Percentiles rank a stretch among this genome's conserved stretches.
phyloP scores from a whole-genome alignment of 2,888 invertebrate species.

The Diaphora mendica region DNA sequence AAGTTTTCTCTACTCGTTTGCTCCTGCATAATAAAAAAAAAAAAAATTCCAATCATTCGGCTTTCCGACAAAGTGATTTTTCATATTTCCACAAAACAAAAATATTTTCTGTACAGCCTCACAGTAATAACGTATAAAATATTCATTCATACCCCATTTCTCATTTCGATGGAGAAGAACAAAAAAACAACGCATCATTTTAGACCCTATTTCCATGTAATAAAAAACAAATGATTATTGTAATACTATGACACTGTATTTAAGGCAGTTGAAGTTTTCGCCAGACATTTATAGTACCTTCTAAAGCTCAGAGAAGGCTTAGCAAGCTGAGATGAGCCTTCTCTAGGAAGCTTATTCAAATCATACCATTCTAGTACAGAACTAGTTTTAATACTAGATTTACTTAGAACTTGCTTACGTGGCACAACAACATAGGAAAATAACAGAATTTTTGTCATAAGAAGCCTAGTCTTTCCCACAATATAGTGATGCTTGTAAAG shows the following conservation, averaged over 20 bases:
- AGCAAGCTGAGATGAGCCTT: conserved; percentile 11
- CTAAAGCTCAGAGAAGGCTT: neutral
- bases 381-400: neutral
- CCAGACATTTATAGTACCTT: neutral
- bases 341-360: conserved; percentile 19
- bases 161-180: conserved; percentile 56
- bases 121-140: conserved; percentile 51
- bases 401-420: neutral
- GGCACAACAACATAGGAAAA: neutral
- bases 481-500: neutral
- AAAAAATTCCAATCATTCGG: neutral
- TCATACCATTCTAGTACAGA: neutral
- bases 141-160: conserved; percentile 56
- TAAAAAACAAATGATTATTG: conserved; percentile 70
- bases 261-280: neutral
- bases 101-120: conserved; percentile 11
- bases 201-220: conserved; percentile 66
- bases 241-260: conserved; percentile 38
- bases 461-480: neutral
- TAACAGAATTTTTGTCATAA: neutral
- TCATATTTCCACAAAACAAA: conserved; percentile 12
- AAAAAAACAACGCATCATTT: conserved; percentile 54
- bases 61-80: neutral
- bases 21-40: neutral
- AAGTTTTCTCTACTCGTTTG: neutral